phyloP scores from a whole-genome alignment of 2,888 invertebrate genomes.

The Malachius bipustulatus region DNA sequence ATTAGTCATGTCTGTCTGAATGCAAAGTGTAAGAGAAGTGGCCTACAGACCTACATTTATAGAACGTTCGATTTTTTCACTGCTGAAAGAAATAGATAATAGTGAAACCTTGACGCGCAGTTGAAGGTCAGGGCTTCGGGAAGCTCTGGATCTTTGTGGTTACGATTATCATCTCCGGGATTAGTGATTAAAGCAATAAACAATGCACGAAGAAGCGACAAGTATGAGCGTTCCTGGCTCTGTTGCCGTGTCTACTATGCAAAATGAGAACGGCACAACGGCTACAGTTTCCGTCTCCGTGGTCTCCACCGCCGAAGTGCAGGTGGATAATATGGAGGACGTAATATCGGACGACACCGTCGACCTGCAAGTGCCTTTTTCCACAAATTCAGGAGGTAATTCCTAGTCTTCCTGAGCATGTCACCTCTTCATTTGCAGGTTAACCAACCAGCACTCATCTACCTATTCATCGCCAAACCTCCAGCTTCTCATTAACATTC shows the following conservation, averaged over 20 bases:
- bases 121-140: conserved; percentile 38
- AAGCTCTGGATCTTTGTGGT: conserved; percentile 38
- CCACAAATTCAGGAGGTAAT: conserved; percentile 48
- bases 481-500: too few species aligned
- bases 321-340: conserved; percentile 42
- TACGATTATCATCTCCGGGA: conserved; percentile 34
- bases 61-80: conserved; percentile 50
- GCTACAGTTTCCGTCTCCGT: conserved; percentile 36
- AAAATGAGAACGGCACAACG: conserved; percentile 32
- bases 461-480: too few species aligned
- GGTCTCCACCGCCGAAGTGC: conserved; percentile 38
- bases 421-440: conserved; percentile 25
- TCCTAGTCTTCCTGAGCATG: conserved; percentile 18
- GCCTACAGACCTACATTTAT: conserved; percentile 81
- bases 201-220: conserved; percentile 60
- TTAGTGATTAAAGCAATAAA: conserved; percentile 37
- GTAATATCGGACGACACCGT: conserved; percentile 45
- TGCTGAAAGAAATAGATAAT: conserved; percentile 39
- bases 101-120: conserved; percentile 38
- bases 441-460: conserved; percentile 20
- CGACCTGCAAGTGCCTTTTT: conserved; percentile 51
- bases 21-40: conserved; percentile 77
- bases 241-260: conserved; percentile 51
- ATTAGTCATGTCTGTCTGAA: conserved; percentile 62
- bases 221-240: conserved; percentile 55